phyloP scores from a whole-genome alignment of 53 echinoderm and acorn worm species.

The Pentamera pediparva region DNA sequence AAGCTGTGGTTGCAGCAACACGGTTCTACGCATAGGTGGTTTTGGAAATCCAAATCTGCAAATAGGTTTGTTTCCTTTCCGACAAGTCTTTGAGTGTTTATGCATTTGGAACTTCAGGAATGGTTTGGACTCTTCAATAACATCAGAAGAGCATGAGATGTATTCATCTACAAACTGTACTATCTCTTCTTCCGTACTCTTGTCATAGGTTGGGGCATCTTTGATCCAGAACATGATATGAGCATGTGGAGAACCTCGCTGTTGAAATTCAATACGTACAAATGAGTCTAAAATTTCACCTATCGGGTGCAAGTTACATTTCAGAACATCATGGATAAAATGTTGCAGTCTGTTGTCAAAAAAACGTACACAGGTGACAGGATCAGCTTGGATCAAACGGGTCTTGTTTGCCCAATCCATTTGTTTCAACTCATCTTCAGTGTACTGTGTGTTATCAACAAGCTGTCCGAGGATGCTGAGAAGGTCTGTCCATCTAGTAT shows the following conservation, averaged over 20 bases:
- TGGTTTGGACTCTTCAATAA: background rate
- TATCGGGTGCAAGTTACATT: slow-evolving; percentile 8
- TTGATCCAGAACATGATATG: slow-evolving; percentile 42
- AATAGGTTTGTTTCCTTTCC: slow-evolving; percentile 2
- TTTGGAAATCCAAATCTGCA: slow-evolving; percentile 47
- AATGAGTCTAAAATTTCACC: slow-evolving; percentile 25
- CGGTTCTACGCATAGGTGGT: slow-evolving; percentile 27
- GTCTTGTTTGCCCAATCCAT: slow-evolving; percentile 10
- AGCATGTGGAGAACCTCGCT: slow-evolving; percentile 45
- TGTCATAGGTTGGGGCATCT: slow-evolving; percentile 22
- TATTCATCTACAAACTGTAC: slow-evolving; percentile 18
- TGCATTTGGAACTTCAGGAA: slow-evolving; percentile 30
- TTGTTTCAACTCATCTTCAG: slow-evolving; percentile 21
- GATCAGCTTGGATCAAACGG: slow-evolving; percentile 27
- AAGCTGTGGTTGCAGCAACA: slow-evolving; percentile 8
- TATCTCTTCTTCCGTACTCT: slow-evolving; percentile 10
- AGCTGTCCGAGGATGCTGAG: slow-evolving; percentile 24
- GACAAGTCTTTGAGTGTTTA: slow-evolving; percentile 36
- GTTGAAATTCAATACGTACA: slow-evolving; percentile 39
- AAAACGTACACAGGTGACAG: slow-evolving; percentile 35
- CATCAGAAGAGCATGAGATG: slow-evolving; percentile 22
- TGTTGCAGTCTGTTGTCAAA: slow-evolving; percentile 36
- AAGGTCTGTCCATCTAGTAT: slow-evolving; percentile 38
- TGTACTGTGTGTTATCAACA: slow-evolving; percentile 20
- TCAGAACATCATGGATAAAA: slow-evolving; percentile 14